These are phyloP conservation scores for Trichogramma evanescens DNA, from an alignment of 2,888 invertebrate species.

Conservation along the genomic window DNA sequence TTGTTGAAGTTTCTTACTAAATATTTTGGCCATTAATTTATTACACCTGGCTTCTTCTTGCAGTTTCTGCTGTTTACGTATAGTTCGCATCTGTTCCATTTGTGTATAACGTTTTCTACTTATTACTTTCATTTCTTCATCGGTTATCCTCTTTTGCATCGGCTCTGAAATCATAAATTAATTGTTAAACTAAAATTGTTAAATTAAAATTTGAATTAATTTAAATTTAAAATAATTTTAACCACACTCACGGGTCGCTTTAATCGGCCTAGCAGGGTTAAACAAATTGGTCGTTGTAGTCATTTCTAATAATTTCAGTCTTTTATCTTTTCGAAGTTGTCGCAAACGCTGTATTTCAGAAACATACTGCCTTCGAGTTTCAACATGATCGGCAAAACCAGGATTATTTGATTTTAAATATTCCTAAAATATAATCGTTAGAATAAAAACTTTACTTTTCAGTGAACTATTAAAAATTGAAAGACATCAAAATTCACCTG, in stretches of 20 bases:
- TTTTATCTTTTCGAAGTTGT: conserved; percentile 47
- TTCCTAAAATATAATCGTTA: conserved; percentile 52
- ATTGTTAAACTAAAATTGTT: too few relatives aligned
- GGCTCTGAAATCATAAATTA: conserved; percentile 25
- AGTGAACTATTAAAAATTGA: neutral
- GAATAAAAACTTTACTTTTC: neutral
- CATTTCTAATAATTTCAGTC: conserved; percentile 46
- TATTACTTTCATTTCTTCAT: conserved; percentile 56
- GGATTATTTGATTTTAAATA: conserved; percentile 65
- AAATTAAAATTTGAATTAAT: neutral
- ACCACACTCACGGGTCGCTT: too few relatives aligned
- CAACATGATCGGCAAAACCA: conserved; percentile 58
- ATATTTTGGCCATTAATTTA: conserved; percentile 67
- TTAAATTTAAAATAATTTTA: too few relatives aligned
- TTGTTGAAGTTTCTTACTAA: conserved; percentile 68
- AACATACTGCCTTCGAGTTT: conserved; percentile 50
- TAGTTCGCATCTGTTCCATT: conserved; percentile 65
- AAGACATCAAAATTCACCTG: conserved; percentile 9
- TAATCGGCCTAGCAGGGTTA: conserved; percentile 27
- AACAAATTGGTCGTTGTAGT: conserved; percentile 34
- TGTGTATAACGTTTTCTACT: conserved; percentile 60
- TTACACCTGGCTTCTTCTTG: conserved; percentile 61
- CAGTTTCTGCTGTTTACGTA: conserved; percentile 50
- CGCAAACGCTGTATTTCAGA: conserved; percentile 48
- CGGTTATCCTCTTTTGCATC: conserved; percentile 47